Conservation (phyloP, 2,113 vertebrate species). For the Trematocara nigrifrons region DNA sequence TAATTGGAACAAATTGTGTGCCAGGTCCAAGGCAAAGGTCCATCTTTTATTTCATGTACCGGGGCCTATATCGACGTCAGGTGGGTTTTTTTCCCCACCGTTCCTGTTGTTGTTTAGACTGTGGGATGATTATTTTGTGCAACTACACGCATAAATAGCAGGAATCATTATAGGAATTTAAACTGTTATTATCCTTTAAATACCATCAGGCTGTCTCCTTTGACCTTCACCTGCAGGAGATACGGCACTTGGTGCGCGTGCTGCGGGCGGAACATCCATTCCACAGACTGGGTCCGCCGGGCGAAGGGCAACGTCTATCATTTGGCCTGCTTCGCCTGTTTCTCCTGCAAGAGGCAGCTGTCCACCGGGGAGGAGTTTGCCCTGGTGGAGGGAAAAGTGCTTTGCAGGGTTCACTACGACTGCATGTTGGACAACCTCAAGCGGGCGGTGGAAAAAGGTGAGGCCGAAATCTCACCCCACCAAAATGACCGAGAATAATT, state of each 20-base stretch:
- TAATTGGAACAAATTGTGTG: background rate
- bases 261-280: conserved; percentile 91
- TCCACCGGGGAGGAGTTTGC: conserved; percentile 98
- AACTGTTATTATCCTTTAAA: background rate
- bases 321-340: conserved; percentile 95
- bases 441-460: conserved; percentile 94
- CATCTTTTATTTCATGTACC: background rate
- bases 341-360: conserved; percentile 96
- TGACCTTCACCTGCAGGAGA: conserved; percentile 72
- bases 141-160: background rate
- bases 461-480: background rate
- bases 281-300: conserved; percentile 96
- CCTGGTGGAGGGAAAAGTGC: conserved; percentile 92
- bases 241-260: conserved; percentile 94
- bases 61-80: background rate
- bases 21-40: background rate
- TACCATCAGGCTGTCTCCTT: background rate
- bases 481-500: accelerated
- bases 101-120: background rate
- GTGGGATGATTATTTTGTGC: accelerated
- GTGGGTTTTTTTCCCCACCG: accelerated
- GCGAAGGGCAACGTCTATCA: conserved; percentile 96
- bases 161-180: background rate
- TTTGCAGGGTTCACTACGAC: conserved; percentile 94
- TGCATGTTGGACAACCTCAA: conserved; percentile 98